phyloP scores from a whole-genome alignment of 2,888 invertebrate species.

The Ectobius pallidus region DNA sequence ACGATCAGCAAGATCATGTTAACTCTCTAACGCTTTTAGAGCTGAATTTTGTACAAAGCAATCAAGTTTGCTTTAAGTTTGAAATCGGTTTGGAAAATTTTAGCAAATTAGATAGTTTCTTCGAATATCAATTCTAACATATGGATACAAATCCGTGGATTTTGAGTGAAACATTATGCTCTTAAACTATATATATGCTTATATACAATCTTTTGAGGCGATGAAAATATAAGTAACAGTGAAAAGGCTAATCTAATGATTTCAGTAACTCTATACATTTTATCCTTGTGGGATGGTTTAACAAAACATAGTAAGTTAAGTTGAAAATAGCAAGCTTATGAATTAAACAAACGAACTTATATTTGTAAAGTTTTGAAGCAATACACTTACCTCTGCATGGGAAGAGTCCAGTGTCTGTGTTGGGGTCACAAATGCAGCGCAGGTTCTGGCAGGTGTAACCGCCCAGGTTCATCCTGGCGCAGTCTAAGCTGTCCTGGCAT shows the following conservation, averaged over 20 bases:
- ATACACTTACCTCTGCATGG: conserved; percentile 39
- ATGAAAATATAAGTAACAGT: background rate
- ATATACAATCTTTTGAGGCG: too few species aligned
- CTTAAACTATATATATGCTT: background rate
- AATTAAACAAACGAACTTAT: background rate
- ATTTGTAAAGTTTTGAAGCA: too few species aligned
- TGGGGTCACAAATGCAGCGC: conserved; percentile 41
- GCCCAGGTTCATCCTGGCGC: conserved; percentile 36
- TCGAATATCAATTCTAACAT: too few species aligned
- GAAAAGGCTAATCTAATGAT: background rate
- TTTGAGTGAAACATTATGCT: too few species aligned
- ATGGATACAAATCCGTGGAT: too few species aligned
- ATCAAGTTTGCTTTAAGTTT: too few species aligned
- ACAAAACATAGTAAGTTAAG: background rate
- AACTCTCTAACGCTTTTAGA: too few species aligned
- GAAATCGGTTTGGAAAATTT: too few species aligned
- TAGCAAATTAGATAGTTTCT: too few species aligned
- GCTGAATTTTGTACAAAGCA: too few species aligned
- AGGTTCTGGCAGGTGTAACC: conserved; percentile 42
- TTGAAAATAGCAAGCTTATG: background rate
- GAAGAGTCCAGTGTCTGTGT: conserved; percentile 41
- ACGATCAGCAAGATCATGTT: too few species aligned
- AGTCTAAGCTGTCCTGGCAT: conserved; percentile 41
- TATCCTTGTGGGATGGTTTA: background rate
- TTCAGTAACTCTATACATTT: background rate